phyloP scores from a whole-genome alignment of 2,888 invertebrate genomes.

The Odontothrips loti region DNA sequence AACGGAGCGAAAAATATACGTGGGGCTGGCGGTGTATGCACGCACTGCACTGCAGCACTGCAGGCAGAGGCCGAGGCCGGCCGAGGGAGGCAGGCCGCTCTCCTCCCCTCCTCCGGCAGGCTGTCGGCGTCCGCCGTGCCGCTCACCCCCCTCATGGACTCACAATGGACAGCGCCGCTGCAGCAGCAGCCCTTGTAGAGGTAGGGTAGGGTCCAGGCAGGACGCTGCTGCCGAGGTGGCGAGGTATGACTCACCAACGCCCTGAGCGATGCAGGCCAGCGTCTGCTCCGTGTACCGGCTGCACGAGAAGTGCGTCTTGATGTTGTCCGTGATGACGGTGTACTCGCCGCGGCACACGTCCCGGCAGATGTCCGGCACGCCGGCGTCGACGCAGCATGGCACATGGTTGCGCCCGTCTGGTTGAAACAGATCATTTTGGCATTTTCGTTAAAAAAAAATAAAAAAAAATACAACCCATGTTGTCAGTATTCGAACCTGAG shows the following conservation, averaged over 20 bases:
- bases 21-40: too few species aligned
- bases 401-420: constrained; percentile 80
- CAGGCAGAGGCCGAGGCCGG: too few species aligned
- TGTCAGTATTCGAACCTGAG: not conserved
- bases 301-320: constrained; percentile 79
- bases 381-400: constrained; percentile 75
- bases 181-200: too few species aligned
- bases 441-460: not conserved
- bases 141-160: too few species aligned
- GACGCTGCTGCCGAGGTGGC: too few species aligned
- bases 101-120: too few species aligned
- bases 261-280: constrained; percentile 76
- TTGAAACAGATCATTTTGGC: not conserved
- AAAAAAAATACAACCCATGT: constrained; percentile 2
- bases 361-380: constrained; percentile 78
- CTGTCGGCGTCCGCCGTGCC: too few species aligned
- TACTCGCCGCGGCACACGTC: constrained; percentile 82
- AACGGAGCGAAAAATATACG: too few species aligned
- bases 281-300: constrained; percentile 77
- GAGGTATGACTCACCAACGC: constrained; percentile 54
- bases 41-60: too few species aligned
- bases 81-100: too few species aligned
- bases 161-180: too few species aligned
- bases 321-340: constrained; percentile 75
- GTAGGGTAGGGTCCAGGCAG: too few species aligned